Evolutionary conservation across 2,888 invertebrate genomes (phyloP).

Genomic region (Microctonus aethiopoides): DNA sequence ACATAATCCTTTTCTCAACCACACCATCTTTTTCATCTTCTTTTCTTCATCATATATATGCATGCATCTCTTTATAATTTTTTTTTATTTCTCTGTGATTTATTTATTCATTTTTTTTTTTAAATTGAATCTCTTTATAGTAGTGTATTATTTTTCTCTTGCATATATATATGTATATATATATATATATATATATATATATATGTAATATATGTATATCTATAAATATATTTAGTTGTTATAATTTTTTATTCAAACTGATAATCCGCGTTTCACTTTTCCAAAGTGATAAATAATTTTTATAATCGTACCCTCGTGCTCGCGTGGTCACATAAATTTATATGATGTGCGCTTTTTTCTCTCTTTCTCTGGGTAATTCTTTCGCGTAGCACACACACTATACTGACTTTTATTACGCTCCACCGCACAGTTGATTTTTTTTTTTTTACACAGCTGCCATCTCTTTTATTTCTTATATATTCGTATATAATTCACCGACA

Average conservation of each 20-base stretch:
- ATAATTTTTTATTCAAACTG: conserved; percentile 41
- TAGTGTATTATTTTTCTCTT: no score
- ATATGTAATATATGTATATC: neutral
- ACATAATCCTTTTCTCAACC: conserved; percentile 32
- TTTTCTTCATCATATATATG: conserved; percentile 20
- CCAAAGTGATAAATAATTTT: conserved; percentile 25
- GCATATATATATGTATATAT: neutral
- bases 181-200: neutral
- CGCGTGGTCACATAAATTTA: conserved; percentile 18
- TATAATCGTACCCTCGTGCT: conserved; percentile 19
- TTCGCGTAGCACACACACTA: neutral
- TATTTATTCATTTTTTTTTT: conserved; percentile 7
- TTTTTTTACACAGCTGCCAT: neutral
- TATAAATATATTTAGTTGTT: neutral
- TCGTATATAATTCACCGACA: conserved; percentile 10
- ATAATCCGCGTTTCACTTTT: conserved; percentile 37
- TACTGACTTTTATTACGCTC: conserved; percentile 24
- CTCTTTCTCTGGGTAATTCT: neutral
- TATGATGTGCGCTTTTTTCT: neutral
- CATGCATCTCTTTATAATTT: conserved; percentile 7
- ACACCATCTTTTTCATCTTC: conserved; percentile 21
- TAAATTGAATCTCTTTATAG: neutral
- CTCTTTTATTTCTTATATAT: neutral
- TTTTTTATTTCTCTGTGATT: neutral
- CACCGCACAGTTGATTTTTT: conserved; percentile 28